Base-by-base conservation (phyloP, 1,140 invertebrate species). In the Diabrotica undecimpunctata region DNA sequence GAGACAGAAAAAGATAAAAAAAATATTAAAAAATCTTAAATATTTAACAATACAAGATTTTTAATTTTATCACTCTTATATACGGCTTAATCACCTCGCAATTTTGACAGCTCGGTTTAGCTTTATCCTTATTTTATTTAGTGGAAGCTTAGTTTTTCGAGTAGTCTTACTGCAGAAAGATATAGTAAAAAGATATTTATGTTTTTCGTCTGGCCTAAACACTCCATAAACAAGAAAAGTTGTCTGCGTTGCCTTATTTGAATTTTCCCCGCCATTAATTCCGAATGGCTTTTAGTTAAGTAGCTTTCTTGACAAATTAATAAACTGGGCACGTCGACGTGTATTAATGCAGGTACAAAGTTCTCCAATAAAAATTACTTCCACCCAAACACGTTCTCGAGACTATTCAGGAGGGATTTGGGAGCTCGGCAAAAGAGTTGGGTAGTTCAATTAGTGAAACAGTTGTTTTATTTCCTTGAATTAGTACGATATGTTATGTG, bases 341-440 rank as follows among this genome's bases (percentile, higher is more conserved):
- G 41, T 46, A 46, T 46, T 46, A 46, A 46, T 46, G 8, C n/a
- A 46, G 41, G 41, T 46, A 46, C 41, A 46, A 46, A 46, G 41
- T 46, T 46, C 41, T 46, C 41, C 41, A n/a, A 46, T 46, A 46
- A 46, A 46, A 46, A 46, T 46, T 46, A 46, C 41, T 46, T 46
- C 41, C 41, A 46, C 41, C 41, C 41, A 46, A 46, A 46, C 41
- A 46, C 41, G 41, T 46, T n/a, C n/a, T 46, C 41, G 41, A 46
- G 41, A 10, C 5, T 46, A 46, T n/a, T 46, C 41, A 8, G 41
- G 8, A 46, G 41, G 41, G 41, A 46, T 46, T 46, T 46, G 41
- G 41, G n/a, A 46, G 41, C n/a, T 46, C 41, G 8, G 8, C 3
- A 46, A 46, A 46, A 46, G 41, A 46, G 5, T 46, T n/a, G 41